A percentile compares a stretch with the other conserved stretches of the same genome.
Evolutionary conservation across 2,797 vertebrate species (phyloP).

Genomic region (Ataeniobius toweri): DNA sequence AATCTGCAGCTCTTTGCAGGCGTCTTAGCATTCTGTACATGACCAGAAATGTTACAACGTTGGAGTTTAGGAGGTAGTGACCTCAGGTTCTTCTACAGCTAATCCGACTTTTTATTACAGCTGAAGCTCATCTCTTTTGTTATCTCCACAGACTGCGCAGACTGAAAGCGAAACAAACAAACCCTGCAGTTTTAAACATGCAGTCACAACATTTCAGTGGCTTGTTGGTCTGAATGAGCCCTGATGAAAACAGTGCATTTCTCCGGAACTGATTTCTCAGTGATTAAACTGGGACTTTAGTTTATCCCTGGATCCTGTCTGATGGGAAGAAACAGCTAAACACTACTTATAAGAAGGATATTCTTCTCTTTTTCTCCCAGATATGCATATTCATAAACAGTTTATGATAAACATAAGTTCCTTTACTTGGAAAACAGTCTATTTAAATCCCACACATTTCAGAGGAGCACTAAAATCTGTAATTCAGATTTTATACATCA

Average conservation of each 20-base stretch:
- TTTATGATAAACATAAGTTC: background rate
- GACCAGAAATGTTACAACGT: background rate
- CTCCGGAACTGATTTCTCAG: background rate
- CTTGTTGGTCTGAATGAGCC: background rate
- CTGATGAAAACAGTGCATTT: background rate
- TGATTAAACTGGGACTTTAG: background rate
- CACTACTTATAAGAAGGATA: background rate
- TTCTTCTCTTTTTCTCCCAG: background rate
- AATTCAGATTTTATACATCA: slow-evolving; percentile 1
- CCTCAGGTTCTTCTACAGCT: background rate
- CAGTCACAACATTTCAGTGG: background rate
- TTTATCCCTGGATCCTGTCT: background rate
- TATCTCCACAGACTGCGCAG: background rate
- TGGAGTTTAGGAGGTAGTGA: background rate
- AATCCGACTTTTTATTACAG: background rate
- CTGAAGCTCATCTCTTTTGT: background rate
- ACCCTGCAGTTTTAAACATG: background rate
- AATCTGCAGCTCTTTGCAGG: background rate
- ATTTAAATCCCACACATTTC: slow-evolving; percentile 5
- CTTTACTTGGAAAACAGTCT: background rate
- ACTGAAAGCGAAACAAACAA: too few relatives aligned
- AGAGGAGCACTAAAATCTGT: slow-evolving; percentile 3
- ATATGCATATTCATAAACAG: background rate
- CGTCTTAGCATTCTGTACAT: background rate
- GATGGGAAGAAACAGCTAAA: background rate